Base-by-base conservation (phyloP, 1,140 invertebrate genomes). In the Argopecten irradians region DNA sequence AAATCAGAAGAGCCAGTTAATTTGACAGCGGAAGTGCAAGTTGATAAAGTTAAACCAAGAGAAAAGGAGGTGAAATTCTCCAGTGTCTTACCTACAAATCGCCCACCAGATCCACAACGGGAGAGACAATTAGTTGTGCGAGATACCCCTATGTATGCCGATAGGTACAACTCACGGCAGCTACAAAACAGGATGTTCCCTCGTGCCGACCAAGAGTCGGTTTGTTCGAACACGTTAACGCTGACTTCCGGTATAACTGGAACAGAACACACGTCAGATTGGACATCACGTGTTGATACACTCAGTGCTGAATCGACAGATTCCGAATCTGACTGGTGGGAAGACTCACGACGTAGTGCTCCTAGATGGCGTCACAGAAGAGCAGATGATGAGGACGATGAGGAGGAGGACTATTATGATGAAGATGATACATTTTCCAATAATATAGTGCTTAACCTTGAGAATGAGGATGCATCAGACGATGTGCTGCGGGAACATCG, bases 271-370 rank as follows among this genome's bases (percentile, higher is more conserved):
- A 88, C 36, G n/a, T 89, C 89, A 32, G 87, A 90, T 55, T 88
- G 87, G 89, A 90, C 87, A 0, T 90, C 89, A 36, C 35, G 84
- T 35, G 82, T 43, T 71, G 89, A 85, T 22, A 90, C 89, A 19
- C 16, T 90, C 19, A 87, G 36, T 41, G 36, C 71, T 43, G 87
- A 88, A 28, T 84, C 89, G 13, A 86, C n/a, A 84, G 89, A 90
- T 33, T 87, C 89, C 0, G 87, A 83, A 83, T 90, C 89, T 82
- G 89, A 90, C 46, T 90, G 89, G 89, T 88, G 89, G 89, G 43
- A 90, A 34, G 87, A 86, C 43, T 13, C 87, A 82, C 55, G 87
- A 85, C 46, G 34, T 16, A 71, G n/a, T 55, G 82, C 83, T 14
- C 34, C 83, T 34, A 84, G 41, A 13, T 34, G 83, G 32, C 43